These are phyloP conservation scores for Orbicella faveolata DNA, from an alignment of 64 coral and sea anemone genomes.

Conservation along the genomic window DNA sequence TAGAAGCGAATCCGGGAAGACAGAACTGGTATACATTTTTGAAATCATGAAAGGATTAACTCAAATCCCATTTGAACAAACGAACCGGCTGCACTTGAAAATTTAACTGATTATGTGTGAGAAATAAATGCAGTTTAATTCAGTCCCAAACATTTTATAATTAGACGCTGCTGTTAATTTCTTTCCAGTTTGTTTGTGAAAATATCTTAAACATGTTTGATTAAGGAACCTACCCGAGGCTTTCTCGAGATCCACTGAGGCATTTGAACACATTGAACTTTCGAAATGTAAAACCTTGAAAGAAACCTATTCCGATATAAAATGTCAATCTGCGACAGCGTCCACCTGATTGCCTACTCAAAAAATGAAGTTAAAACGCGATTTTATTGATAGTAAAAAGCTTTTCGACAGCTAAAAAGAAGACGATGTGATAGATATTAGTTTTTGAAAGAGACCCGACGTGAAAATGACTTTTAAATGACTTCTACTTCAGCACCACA, in stretches of 20 bases:
- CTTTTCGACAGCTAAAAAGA: background rate
- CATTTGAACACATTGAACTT: too few relatives aligned
- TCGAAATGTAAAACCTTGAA: too few relatives aligned
- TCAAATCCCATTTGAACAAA: slow-evolving; percentile 13
- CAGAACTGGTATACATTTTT: background rate
- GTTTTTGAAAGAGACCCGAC: background rate
- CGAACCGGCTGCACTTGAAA: background rate
- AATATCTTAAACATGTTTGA: background rate
- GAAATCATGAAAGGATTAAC: background rate
- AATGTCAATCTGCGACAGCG: background rate
- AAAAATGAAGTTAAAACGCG: background rate
- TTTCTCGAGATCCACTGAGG: too few relatives aligned
- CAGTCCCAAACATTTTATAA: background rate
- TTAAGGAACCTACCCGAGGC: background rate
- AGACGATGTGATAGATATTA: background rate
- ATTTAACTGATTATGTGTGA: background rate
- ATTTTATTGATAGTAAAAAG: background rate
- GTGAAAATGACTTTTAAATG: slow-evolving; percentile 51
- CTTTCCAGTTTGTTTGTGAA: background rate
- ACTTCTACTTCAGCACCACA: background rate
- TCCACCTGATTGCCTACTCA: background rate
- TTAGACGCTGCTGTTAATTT: background rate
- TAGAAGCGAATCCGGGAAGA: background rate
- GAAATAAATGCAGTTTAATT: background rate
- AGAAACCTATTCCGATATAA: too few relatives aligned